Conservation (phyloP, 2,113 vertebrate genomes). For the Grammomys surdaster region DNA sequence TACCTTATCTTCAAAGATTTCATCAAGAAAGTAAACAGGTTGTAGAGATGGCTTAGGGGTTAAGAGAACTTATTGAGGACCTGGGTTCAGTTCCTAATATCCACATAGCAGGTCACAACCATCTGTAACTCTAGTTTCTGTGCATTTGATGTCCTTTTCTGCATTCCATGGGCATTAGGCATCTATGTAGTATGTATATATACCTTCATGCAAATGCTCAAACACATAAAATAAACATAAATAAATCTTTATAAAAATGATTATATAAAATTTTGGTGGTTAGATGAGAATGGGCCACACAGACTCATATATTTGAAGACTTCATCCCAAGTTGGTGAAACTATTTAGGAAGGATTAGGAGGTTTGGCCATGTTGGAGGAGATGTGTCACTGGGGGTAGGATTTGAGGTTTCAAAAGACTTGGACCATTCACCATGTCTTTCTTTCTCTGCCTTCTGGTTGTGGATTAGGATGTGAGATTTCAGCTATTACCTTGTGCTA, state of each 20-base stretch:
- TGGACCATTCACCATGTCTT: not conserved
- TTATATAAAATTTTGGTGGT: not conserved
- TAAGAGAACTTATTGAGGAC: not conserved
- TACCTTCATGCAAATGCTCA: not conserved
- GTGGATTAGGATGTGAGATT: not conserved
- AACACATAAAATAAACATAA: not conserved
- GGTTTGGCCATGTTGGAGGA: not conserved
- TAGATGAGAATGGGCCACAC: not conserved
- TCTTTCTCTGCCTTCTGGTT: not conserved
- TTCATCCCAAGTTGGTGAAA: not conserved
- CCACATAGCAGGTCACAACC: not conserved
- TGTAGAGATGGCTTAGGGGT: not conserved
- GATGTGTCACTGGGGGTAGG: not conserved
- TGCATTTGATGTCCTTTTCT: not conserved
- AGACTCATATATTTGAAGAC: not conserved
- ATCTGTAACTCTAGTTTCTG: not conserved
- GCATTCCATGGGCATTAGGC: not conserved
- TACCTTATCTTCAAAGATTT: not conserved
- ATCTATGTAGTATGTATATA: not conserved
- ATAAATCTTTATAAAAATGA: not conserved
- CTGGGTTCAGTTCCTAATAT: not conserved
- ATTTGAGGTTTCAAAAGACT: not conserved
- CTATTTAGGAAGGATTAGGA: not conserved
- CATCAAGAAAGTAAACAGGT: not conserved
- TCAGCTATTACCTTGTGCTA: not conserved